phyloP scores from a whole-genome alignment of 2,888 invertebrate species.

The Drosophila austrosaltans region DNA sequence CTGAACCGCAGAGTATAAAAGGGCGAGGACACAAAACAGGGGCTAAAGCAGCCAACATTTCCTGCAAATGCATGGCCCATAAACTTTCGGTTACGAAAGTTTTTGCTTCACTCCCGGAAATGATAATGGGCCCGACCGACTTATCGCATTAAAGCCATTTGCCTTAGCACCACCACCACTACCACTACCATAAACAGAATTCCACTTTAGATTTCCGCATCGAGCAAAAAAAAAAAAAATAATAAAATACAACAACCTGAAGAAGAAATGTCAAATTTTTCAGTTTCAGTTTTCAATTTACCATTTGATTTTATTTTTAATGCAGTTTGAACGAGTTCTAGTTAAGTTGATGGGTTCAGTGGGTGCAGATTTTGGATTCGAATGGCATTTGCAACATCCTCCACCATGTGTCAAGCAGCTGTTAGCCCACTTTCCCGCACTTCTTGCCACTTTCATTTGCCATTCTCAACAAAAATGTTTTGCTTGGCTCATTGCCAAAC shows the following conservation, averaged over 20 bases:
- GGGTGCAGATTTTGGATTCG: not conserved
- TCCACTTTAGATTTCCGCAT: conserved; percentile 39
- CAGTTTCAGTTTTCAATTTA: conserved; percentile 19
- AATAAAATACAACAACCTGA: conserved; percentile 6
- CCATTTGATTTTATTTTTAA: conserved; percentile 40
- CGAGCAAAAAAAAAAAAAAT: not conserved
- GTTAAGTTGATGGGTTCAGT: conserved; percentile 15
- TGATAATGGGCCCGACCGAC: conserved; percentile 46
- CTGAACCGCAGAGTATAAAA: conserved; percentile 60
- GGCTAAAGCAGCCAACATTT: conserved; percentile 40
- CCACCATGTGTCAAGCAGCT: conserved; percentile 30
- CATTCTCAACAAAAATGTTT: conserved; percentile 18
- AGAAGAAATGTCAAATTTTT: conserved; percentile 34
- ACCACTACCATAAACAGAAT: conserved; percentile 37
- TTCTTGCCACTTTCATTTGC: conserved; percentile 22
- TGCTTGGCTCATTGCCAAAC: conserved; percentile 24
- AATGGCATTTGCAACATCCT: conserved; percentile 7
- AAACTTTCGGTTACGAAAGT: conserved; percentile 56
- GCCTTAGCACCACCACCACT: not conserved
- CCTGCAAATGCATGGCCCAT: conserved; percentile 48
- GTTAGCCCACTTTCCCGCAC: conserved; percentile 8
- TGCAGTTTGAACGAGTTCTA: conserved; percentile 29
- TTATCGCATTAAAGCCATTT: conserved; percentile 38
- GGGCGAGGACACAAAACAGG: conserved; percentile 19
- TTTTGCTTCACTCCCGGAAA: conserved; percentile 52